Base-by-base conservation (phyloP, 2,113 vertebrate species). In the Mobula hypostoma region DNA sequence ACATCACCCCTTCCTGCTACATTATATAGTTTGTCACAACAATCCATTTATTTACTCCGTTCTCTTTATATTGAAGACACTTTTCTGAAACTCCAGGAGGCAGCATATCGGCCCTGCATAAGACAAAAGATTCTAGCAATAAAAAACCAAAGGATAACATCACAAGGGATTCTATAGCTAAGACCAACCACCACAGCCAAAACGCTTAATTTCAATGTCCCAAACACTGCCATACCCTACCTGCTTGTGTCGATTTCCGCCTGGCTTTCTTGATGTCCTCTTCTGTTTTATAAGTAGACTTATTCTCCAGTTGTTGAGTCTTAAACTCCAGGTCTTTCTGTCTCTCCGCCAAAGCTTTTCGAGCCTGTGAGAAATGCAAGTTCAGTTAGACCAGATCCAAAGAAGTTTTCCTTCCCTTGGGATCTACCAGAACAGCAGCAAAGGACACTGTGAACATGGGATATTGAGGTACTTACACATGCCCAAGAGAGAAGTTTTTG, bases 251-350 rank as follows among this genome's bases (percentile, higher is more conserved):
- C 94, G 99, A 99, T 98, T 99, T 99, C 95, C 99, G 94, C 85
- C 99, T 97, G 0, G 99, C 99, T 95, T 99, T 99, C 96, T 99
- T 99, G 95, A 99, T 99, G 94, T 99, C 99, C 94, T 99, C 99
- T 95, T 99, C 99, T 0, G 97, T 98, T 96, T 99, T 99, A 96
- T 97, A 98, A 97, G 96, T 99, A 95, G 99, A 97, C 95, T 99
- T 99, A 95, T 98, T 97, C 96, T 99, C 99, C 80, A 99, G 95
- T 96, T 99, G 99, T 95, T 99, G 99, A 0, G 98, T 98, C 96
- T 99, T 99, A 95, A 99, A 85, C 95, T 99, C 99, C 95, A 99
- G 97, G 94, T 99, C 99, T 94, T 98, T 98, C 97, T 99, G 99
- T 83, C 99, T 96, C 95, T 99, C 99, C 0, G 98, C 97, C 95